Percentiles rank a stretch among this genome's conserved stretches.
Evolutionary conservation across 2,888 invertebrate genomes (phyloP).

Genomic region (Onthophagus sagittarius): DNA sequence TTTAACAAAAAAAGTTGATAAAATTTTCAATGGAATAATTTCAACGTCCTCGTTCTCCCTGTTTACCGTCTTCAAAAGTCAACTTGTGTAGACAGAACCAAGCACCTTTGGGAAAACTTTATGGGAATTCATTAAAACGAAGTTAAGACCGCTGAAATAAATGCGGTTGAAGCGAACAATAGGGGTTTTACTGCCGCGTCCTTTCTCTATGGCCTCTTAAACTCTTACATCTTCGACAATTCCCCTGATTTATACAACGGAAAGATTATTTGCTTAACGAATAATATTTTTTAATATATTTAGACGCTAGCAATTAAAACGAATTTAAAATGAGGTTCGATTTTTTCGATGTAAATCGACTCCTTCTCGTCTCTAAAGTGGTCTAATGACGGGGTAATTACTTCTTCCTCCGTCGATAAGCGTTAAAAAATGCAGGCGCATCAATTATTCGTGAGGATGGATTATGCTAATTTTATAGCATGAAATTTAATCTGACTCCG

Average conservation of each 20-base stretch:
- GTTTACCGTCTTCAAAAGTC: not conserved
- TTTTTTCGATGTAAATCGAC: not conserved
- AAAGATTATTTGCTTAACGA: too few species aligned
- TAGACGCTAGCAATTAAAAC: not conserved
- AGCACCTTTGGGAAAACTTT: not conserved
- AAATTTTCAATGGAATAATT: not conserved
- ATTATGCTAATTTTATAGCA: not conserved
- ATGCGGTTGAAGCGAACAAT: constrained; percentile 2
- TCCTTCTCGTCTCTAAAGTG: not conserved
- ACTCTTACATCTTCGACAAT: not conserved
- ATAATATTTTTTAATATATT: too few species aligned
- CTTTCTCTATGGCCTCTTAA: not conserved
- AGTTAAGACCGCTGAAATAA: not conserved
- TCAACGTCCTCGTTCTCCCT: not conserved
- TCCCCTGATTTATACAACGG: not conserved
- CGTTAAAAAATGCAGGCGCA: not conserved
- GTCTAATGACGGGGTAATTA: not conserved
- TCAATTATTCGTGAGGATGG: not conserved
- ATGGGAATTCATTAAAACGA: constrained; percentile 10
- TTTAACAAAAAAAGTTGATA: not conserved
- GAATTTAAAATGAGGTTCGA: not conserved
- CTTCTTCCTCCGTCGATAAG: not conserved
- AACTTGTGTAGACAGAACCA: not conserved
- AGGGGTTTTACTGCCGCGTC: not conserved
- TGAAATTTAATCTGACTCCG: not conserved